A percentile compares a stretch with the other conserved stretches of the same genome.
These are phyloP conservation scores for Drosophila sp. DNA, from an alignment of 1,140 invertebrate genomes.

Conservation along the genomic window DNA sequence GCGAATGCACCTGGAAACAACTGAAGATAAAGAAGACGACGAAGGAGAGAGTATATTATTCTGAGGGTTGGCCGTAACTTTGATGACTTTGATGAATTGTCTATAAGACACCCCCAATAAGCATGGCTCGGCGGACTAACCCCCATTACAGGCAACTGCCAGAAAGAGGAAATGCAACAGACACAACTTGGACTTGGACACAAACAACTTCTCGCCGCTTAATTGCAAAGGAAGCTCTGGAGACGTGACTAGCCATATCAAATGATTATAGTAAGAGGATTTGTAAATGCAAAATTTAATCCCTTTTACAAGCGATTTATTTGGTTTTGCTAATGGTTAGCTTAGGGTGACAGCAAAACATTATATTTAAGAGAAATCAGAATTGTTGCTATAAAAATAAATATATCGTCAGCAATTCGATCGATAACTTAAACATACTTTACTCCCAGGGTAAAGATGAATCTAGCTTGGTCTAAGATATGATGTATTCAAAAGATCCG, in stretches of 20 bases:
- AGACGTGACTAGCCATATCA: constrained; percentile 59
- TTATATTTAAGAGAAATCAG: neutral
- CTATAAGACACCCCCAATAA: constrained; percentile 12
- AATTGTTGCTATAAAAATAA: too few species aligned
- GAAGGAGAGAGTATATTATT: neutral
- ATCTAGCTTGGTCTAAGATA: too few species aligned
- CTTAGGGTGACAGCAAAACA: neutral
- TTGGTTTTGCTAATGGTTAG: neutral
- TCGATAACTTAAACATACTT: too few species aligned
- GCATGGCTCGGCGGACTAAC: neutral
- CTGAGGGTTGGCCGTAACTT: constrained; percentile 16
- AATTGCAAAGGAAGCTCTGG: constrained; percentile 64
- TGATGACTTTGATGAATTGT: constrained; percentile 55
- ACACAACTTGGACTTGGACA: constrained; percentile 28
- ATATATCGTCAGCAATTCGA: too few species aligned
- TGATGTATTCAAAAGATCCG: too few species aligned
- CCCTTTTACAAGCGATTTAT: constrained; percentile 6
- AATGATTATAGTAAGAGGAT: constrained; percentile 39
- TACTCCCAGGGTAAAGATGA: too few species aligned
- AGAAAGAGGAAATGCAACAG: constrained; percentile 51
- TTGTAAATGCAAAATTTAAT: constrained; percentile 35
- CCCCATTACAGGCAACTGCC: neutral
- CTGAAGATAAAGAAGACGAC: neutral
- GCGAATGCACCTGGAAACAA: constrained; percentile 51
- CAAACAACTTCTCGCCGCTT: constrained; percentile 25